Base-by-base conservation (phyloP, 1,140 invertebrate genomes). In the Atopsyche davidsoni region DNA sequence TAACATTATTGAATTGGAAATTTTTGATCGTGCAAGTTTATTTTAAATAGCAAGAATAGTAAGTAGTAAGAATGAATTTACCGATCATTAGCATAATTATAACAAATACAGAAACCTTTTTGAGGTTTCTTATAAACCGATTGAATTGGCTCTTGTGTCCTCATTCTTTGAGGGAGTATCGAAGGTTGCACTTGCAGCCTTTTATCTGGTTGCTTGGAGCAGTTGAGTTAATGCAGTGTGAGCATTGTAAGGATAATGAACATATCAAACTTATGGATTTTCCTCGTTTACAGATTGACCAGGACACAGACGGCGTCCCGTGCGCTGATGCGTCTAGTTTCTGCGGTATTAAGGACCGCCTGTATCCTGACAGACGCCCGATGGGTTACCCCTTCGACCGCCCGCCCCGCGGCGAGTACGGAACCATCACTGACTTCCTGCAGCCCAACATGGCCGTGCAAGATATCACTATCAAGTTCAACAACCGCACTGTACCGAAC, bases 301-400 rank as follows among this genome's bases (percentile, higher is more conserved):
- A 82, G 66, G 70, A 75, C 34, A 58, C 75, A 3, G 68, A 71
- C 2, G 61, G 61, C 3, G 67, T 67, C 2, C 47, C 64, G 6
- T 83, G 76, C 68, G 75, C 70, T 13, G 79, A 81, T 59, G 80
- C 79, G 2, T 71, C 75, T 40, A 77, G 72, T 50, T 83, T 82
- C 51, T 83, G 81, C 35, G 85, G 86, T 19, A 72, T 83, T 2
- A 77, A 80, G 10, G 78, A 83, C 62, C 63, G 70, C 14, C 70
- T 77, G 52, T 84, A 82, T 61, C 81, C 82, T 0, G 82, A 85
- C 63, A 67, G 68, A 13, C 66, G 76, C 31, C 62, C 79, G 1
- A 85, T 85, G 82, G 82, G 81, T 19, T 85, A 74, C 68, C 81
- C 81, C 13, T 84, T 85, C 62, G 81, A 85, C 62, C 72, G 80